Base-by-base conservation (phyloP, 2,113 vertebrate species). In the Aythya baeri region DNA sequence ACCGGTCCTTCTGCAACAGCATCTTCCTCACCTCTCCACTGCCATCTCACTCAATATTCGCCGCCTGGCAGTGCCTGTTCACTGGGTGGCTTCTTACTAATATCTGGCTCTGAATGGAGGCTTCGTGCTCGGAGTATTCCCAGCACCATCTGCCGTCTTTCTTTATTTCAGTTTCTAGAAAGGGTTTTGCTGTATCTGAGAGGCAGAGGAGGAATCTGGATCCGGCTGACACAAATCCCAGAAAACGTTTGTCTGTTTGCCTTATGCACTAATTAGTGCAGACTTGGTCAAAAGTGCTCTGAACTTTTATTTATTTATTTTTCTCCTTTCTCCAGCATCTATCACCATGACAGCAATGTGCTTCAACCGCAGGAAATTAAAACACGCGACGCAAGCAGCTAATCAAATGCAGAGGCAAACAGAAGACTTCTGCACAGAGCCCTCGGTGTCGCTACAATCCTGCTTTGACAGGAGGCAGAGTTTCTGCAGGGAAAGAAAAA, bases 381-480 rank as follows among this genome's bases (percentile, higher is more conserved):
- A 97, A 95, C 91, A 94, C 91, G 79, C 67, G 94, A 92, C 25
- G 25, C 93, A 96, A 95, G 83, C 96, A 94, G 94, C 89, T 97
- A 96, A 97, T 97, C 96, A 95, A 96, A 96, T 92, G 94, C 96
- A 96, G 91, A 96, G 89, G 94, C 94, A 95, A 96, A 96, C 83
- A 97, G 95, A 89, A 92, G 94, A 94, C 91, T 96, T 91, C 83
- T 87, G 73, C 76, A 59, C 75, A 89, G 92, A 87, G 94, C 89
- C 92, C 72, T 94, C 59, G 2, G 86, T 90, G 96, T 96, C 11
- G 25, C 78, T 83, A 66, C 5, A 2, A 80, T 92, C 91, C 88
- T 7, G 15, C 89, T 93, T 89, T 81, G 93, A 94, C 86, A 91
- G 91, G 74, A 89, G 95, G 78, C 20, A 34, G 89, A 83, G 58